A percentile compares a stretch with the other conserved stretches of the same genome.
Conservation (phyloP, 2,888 invertebrate species). For the Eupithecia tripunctaria region DNA sequence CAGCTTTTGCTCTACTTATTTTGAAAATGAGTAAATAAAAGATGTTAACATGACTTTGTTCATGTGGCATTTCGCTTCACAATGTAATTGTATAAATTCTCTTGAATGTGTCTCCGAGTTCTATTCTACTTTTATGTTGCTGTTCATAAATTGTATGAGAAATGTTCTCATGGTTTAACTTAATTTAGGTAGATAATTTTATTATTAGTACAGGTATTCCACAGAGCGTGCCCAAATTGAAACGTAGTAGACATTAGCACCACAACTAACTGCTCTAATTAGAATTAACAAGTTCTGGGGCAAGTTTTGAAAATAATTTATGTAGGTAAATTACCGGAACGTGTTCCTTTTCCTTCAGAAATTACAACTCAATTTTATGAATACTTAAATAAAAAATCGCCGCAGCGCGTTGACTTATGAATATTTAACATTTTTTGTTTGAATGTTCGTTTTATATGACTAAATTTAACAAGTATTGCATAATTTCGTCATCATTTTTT, state of each 20-base stretch:
- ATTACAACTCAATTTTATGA: conserved; percentile 5
- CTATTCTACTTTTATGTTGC: background rate
- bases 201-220: background rate
- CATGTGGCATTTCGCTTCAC: background rate
- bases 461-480: background rate
- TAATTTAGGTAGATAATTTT: background rate
- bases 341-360: background rate
- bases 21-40: background rate
- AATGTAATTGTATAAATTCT: background rate
- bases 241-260: background rate
- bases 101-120: background rate
- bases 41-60: background rate
- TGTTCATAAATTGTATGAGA: background rate
- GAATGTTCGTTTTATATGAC: conserved; percentile 8
- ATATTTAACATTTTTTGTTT: conserved; percentile 9
- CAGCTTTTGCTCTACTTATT: background rate
- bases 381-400: conserved; percentile 9
- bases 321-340: conserved; percentile 1
- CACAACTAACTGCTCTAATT: background rate
- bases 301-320: conserved; percentile 19
- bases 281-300: conserved; percentile 20
- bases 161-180: background rate
- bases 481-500: background rate
- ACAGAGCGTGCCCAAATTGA: background rate
- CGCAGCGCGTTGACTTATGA: background rate